Percentiles rank a stretch among this genome's conserved stretches.
phyloP scores from a whole-genome alignment of 1,140 invertebrate species.

The Sycobia sp. region DNA sequence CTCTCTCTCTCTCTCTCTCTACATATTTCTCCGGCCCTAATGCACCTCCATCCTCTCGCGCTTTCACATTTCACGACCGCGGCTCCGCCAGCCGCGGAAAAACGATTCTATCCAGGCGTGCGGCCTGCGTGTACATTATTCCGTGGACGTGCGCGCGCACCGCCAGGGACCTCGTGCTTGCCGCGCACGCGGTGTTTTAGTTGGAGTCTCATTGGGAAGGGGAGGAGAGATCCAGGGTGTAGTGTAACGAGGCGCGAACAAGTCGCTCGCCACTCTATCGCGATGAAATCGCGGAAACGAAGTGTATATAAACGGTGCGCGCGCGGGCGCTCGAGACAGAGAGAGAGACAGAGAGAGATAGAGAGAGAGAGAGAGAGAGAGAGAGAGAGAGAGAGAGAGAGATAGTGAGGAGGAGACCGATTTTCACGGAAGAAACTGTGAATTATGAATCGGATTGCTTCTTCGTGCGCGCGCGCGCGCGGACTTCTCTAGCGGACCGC shows the following conservation, averaged over 20 bases:
- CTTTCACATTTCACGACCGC: background rate
- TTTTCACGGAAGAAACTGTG: slow-evolving; percentile 28
- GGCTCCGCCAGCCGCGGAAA: background rate
- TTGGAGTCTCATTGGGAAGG: too few relatives aligned
- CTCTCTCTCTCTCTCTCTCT: too few relatives aligned
- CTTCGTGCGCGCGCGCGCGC: background rate
- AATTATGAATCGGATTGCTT: slow-evolving; percentile 32
- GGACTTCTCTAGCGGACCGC: background rate
- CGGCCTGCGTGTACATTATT: too few relatives aligned
- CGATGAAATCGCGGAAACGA: slow-evolving; percentile 22
- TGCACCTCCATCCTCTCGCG: too few relatives aligned
- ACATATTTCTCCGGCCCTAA: too few relatives aligned
- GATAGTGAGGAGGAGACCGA: too few relatives aligned
- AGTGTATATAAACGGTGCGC: background rate
- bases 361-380: too few relatives aligned
- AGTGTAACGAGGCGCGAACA: slow-evolving; percentile 27
- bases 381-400: too few relatives aligned
- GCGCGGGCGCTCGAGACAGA: background rate
- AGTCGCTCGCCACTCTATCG: background rate
- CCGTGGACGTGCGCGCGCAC: too few relatives aligned
- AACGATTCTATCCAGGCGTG: slow-evolving; percentile 19
- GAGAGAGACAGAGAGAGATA: too few relatives aligned
- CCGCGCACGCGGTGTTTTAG: slow-evolving; percentile 28
- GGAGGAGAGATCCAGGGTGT: too few relatives aligned
- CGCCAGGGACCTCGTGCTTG: too few relatives aligned